phyloP scores from a whole-genome alignment of 2,797 vertebrate species.

The Eidolon dupreanum region DNA sequence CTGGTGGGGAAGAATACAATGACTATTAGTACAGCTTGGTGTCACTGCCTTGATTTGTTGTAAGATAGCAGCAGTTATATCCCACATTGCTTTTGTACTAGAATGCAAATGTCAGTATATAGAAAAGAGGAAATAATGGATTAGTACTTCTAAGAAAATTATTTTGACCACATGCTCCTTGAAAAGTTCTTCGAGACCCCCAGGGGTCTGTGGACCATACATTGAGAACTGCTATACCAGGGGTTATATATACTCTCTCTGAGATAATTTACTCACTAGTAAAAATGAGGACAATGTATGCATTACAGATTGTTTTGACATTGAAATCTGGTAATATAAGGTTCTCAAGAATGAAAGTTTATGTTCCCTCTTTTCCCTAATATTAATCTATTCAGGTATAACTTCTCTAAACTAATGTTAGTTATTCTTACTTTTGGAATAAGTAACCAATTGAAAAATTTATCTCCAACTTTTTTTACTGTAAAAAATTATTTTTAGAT shows the following conservation, averaged over 20 bases:
- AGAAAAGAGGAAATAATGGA: neutral
- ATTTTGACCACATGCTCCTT: neutral
- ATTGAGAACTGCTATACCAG: neutral
- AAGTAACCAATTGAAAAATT: constrained; percentile 12
- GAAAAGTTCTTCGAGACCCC: neutral
- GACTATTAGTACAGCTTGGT: neutral
- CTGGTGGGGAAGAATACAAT: neutral
- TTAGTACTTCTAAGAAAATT: neutral
- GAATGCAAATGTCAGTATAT: neutral
- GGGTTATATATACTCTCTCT: neutral
- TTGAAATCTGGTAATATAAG: neutral
- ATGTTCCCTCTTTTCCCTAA: neutral
- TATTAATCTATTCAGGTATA: neutral
- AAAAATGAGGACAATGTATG: neutral
- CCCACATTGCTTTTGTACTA: neutral
- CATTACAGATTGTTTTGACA: neutral
- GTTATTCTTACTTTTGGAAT: neutral
- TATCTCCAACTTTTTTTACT: neutral
- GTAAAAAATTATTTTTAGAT: neutral
- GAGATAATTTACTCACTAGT: neutral
- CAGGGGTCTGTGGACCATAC: neutral
- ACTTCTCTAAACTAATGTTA: neutral
- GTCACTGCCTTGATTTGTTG: neutral
- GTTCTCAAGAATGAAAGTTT: neutral
- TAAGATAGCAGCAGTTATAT: neutral